phyloP scores from a whole-genome alignment of 2,888 invertebrate genomes.

The Cerceris rybyensis region DNA sequence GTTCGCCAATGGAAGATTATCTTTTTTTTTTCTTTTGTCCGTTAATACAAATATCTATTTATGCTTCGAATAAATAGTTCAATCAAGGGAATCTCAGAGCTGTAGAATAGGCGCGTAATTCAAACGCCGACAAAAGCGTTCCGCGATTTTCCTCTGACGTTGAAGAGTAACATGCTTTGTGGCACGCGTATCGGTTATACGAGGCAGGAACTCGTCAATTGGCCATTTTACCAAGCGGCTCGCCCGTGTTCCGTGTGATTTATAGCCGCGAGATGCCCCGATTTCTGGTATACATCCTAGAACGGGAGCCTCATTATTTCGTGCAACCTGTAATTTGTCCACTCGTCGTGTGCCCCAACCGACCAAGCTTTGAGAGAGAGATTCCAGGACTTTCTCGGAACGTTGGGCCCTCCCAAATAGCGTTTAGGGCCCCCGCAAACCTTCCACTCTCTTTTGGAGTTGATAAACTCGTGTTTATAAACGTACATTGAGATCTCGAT shows the following conservation, averaged over 20 bases:
- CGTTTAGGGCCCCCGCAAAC: constrained; percentile 33
- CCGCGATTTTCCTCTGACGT: too few species aligned
- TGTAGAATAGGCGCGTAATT: too few species aligned
- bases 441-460: constrained; percentile 28
- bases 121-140: too few species aligned
- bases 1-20: too few species aligned
- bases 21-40: too few species aligned
- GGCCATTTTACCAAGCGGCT: constrained; percentile 68
- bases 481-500: constrained; percentile 34
- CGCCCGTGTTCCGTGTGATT: constrained; percentile 74
- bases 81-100: too few species aligned
- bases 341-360: constrained; percentile 75
- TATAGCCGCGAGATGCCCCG: constrained; percentile 77
- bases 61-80: too few species aligned
- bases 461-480: constrained; percentile 53
- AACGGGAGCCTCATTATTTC: constrained; percentile 81
- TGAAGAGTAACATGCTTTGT: constrained; percentile 30
- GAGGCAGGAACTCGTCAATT: constrained; percentile 65
- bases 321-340: constrained; percentile 81
- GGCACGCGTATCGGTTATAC: constrained; percentile 53
- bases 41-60: too few species aligned
- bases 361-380: constrained; percentile 30
- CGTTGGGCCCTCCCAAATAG: constrained; percentile 43
- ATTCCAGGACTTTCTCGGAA: constrained; percentile 75
- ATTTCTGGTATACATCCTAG: constrained; percentile 75